Percentiles rank a stretch among this genome's conserved stretches.
phyloP scores from a whole-genome alignment of 1,140 invertebrate species.

The Pomacea maculata region DNA sequence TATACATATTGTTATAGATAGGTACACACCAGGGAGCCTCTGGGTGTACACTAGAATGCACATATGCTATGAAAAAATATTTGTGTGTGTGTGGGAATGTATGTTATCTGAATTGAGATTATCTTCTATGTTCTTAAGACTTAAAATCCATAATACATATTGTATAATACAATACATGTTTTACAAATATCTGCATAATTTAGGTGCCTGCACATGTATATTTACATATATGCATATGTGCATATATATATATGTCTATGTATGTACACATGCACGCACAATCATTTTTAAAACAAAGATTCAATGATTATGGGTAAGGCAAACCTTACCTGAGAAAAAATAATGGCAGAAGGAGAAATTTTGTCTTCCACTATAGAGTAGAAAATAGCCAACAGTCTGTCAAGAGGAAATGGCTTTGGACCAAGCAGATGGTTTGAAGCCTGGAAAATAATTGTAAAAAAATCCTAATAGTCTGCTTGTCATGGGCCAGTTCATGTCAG shows the following conservation, averaged over 20 bases:
- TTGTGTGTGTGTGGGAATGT: no score
- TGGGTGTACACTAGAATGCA: no score
- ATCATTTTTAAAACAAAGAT: neutral
- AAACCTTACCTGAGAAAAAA: conserved; percentile 67
- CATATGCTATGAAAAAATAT: no score
- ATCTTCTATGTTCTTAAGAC: no score
- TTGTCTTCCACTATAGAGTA: conserved; percentile 88
- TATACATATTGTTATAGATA: no score
- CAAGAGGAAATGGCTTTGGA: conserved; percentile 83
- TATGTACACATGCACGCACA: neutral
- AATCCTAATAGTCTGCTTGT: no score
- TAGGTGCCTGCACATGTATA: neutral
- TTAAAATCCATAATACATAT: no score
- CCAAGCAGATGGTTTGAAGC: conserved; percentile 71
- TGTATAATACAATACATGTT: no score
- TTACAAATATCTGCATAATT: neutral
- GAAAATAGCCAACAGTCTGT: conserved; percentile 89
- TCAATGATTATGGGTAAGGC: no score
- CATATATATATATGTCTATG: neutral
- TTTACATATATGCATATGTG: neutral
- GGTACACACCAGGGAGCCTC: no score
- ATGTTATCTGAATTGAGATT: no score
- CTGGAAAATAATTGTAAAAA: conserved; percentile 38
- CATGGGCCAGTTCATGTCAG: no score
- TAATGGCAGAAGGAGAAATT: conserved; percentile 83